Base-by-base conservation (phyloP, 2,113 vertebrate genomes). In the Strix aluco region DNA sequence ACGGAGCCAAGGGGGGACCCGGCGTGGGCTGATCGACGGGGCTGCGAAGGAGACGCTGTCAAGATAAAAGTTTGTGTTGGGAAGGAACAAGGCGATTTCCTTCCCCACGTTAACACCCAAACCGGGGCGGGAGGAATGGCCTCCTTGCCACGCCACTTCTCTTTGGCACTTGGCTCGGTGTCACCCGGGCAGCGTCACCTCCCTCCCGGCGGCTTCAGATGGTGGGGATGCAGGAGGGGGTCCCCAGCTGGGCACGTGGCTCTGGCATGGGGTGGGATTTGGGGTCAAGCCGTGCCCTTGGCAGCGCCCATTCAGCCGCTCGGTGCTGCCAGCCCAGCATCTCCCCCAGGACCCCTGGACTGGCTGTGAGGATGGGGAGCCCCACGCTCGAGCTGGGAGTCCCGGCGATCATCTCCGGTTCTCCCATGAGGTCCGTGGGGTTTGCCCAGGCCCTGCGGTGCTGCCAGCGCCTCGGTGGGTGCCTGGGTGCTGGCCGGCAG, bases 51-150 rank as follows among this genome's bases (percentile, higher is more conserved):
- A 67, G 91, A 29, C 1, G 21, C 38, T 67, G 94, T 32, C 11
- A 1, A 25, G 92, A 70, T 81, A 74, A 67, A 73, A 81, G 11
- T 15, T 78, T 20, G 82, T 0, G 7, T 61, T 92, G 77, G 80
- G 88, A 91, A 93, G 77, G 85, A 65, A 84, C 90, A 20, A 59
- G 27, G 69, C 34, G 7, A 70, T 88, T 97, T 96, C 91, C 85
- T 95, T 96, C 84, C 92, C 87, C 4, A 0, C 0, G 46, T 88
- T 95, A 26, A 95, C 94, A 88, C 96, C 95, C 95, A 79, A 2
- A 25, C 13, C 1, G 2, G 55, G 21, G 85, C 2, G 1, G 55
- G 84, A 69, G 77, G 79, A 54, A 58, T 23, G 8, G 16, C 15
- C 38, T 23, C 25, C 14, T 32, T 2, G 5, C 52, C 2, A 0